phyloP scores from a whole-genome alignment of 2,888 invertebrate species.

The Tenodera sinensis region DNA sequence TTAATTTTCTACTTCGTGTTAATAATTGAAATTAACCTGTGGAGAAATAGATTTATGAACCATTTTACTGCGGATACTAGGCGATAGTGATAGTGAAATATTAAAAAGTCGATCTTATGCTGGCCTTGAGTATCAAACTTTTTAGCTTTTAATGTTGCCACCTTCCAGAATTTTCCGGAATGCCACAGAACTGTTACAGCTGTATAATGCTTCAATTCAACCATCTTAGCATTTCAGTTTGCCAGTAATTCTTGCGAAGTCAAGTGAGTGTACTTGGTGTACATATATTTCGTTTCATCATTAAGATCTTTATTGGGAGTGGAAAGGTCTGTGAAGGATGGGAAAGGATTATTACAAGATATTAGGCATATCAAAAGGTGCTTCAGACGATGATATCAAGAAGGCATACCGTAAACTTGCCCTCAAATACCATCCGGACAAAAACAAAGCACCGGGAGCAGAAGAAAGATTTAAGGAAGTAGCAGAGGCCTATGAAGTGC shows the following conservation, averaged over 20 bases:
- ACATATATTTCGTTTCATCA: background rate
- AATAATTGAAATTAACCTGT: too few species aligned
- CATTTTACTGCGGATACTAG: too few species aligned
- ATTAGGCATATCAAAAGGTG: slow-evolving; percentile 79
- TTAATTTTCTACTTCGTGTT: too few species aligned
- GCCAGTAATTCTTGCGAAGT: background rate
- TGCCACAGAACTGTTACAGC: slow-evolving; percentile 39
- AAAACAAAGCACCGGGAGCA: slow-evolving; percentile 91
- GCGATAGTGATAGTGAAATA: too few species aligned
- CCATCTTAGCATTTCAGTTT: slow-evolving; percentile 10
- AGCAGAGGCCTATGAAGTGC: slow-evolving; percentile 96
- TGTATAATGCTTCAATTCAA: slow-evolving; percentile 19
- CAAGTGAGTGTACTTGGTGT: background rate
- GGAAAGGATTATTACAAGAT: slow-evolving; percentile 98
- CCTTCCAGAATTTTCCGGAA: slow-evolving; percentile 59
- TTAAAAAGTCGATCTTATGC: too few species aligned
- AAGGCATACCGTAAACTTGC: slow-evolving; percentile 96
- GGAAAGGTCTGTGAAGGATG: slow-evolving; percentile 53
- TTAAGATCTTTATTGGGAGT: background rate
- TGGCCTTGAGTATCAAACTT: too few species aligned
- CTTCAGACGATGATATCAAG: slow-evolving; percentile 94
- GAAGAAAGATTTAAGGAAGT: slow-evolving; percentile 96
- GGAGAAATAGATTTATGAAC: too few species aligned
- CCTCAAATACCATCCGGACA: slow-evolving; percentile 97
- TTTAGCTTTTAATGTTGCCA: too few species aligned